Conservation (phyloP, 2,113 vertebrate genomes). For the Thunnus maccoyii region DNA sequence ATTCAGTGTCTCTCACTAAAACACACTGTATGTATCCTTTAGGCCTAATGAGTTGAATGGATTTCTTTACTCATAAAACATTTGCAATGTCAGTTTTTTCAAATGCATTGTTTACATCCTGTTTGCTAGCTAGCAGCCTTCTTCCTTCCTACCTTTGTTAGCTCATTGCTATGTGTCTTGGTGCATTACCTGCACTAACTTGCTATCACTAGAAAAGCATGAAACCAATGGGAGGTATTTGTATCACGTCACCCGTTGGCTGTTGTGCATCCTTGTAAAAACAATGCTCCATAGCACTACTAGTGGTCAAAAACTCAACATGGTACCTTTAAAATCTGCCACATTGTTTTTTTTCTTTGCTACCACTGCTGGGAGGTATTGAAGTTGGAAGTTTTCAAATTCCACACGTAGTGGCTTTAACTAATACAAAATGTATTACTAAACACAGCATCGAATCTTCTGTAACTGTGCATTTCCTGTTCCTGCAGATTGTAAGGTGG, state of each 20-base stretch:
- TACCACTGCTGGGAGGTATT: too few relatives aligned
- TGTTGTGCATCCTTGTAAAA: neutral
- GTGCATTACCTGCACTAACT: too few relatives aligned
- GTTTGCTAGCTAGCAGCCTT: too few relatives aligned
- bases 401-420: neutral
- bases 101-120: neutral
- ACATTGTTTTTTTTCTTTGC: too few relatives aligned
- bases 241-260: too few relatives aligned
- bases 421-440: neutral
- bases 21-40: too few relatives aligned
- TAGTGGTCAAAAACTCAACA: neutral
- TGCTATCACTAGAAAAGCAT: neutral
- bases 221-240: neutral
- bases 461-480: neutral
- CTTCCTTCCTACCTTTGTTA: too few relatives aligned
- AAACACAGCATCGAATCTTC: neutral
- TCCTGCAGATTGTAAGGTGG: slow-evolving; percentile 92
- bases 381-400: neutral
- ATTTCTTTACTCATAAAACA: too few relatives aligned
- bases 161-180: too few relatives aligned
- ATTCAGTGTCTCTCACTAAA: neutral
- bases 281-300: neutral
- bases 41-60: too few relatives aligned
- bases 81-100: too few relatives aligned
- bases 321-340: too few relatives aligned